phyloP scores from a whole-genome alignment of 2,113 vertebrate genomes.

The Sphaerodactylus townsendi region DNA sequence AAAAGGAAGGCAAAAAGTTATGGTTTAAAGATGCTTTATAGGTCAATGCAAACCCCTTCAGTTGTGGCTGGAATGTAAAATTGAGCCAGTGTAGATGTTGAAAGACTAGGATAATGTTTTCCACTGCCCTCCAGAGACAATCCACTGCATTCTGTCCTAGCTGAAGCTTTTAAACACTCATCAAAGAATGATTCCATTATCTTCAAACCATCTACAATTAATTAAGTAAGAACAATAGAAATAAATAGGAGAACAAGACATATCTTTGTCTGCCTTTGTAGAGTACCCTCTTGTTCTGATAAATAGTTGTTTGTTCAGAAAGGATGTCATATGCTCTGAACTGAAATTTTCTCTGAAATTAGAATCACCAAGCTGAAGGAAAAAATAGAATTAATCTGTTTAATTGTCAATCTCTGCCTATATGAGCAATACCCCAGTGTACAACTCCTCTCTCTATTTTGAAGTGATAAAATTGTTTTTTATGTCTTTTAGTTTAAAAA shows the following conservation, averaged over 20 bases:
- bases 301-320: background rate
- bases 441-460: background rate
- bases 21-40: background rate
- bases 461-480: background rate
- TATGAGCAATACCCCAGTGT: slow-evolving; percentile 3
- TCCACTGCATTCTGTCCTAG: background rate
- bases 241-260: background rate
- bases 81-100: background rate
- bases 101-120: background rate
- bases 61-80: background rate
- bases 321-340: background rate
- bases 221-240: background rate
- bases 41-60: background rate
- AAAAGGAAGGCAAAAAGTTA: background rate
- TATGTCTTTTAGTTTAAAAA: slow-evolving; percentile 34
- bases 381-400: background rate
- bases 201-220: background rate
- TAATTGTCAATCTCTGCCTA: background rate
- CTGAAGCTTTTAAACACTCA: background rate
- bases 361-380: background rate
- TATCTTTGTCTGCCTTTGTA: background rate
- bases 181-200: background rate
- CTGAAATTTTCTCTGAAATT: background rate
- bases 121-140: background rate
- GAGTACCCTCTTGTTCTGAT: background rate